These are phyloP conservation scores for Galagoides demidoff DNA, from an alignment of 2,797 vertebrate species.

Conservation along the genomic window DNA sequence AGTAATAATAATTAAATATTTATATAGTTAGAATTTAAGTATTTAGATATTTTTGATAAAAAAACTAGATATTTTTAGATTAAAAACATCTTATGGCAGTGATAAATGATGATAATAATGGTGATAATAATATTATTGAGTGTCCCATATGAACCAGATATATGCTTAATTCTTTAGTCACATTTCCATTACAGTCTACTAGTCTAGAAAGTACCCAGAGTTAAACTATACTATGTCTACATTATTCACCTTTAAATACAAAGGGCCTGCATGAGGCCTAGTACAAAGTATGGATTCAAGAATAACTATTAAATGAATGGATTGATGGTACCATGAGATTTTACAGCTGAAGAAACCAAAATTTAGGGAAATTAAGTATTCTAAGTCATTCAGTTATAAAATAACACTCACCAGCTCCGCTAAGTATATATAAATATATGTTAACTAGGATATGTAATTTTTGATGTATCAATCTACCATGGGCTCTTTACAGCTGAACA, in stretches of 20 bases:
- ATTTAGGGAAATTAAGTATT: not conserved
- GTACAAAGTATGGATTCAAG: not conserved
- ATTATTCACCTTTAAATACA: not conserved
- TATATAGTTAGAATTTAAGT: not conserved
- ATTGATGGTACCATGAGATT: not conserved
- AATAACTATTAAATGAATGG: not conserved
- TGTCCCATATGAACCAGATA: not conserved
- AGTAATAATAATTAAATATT: not conserved
- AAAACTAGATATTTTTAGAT: not conserved
- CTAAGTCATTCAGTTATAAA: not conserved
- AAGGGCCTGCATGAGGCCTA: not conserved
- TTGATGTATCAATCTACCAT: not conserved
- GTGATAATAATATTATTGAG: not conserved
- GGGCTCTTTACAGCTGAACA: not conserved
- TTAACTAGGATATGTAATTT: not conserved
- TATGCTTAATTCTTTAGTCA: not conserved
- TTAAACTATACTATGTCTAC: not conserved
- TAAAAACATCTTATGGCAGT: not conserved
- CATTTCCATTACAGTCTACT: not conserved
- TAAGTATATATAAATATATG: not conserved
- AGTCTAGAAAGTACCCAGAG: not conserved
- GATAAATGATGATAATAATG: not conserved
- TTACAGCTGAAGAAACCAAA: not conserved
- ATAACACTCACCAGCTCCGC: not conserved
- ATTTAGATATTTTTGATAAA: not conserved